Base-by-base conservation (phyloP, 1,140 invertebrate genomes). In the Anoplophora glabripennis region DNA sequence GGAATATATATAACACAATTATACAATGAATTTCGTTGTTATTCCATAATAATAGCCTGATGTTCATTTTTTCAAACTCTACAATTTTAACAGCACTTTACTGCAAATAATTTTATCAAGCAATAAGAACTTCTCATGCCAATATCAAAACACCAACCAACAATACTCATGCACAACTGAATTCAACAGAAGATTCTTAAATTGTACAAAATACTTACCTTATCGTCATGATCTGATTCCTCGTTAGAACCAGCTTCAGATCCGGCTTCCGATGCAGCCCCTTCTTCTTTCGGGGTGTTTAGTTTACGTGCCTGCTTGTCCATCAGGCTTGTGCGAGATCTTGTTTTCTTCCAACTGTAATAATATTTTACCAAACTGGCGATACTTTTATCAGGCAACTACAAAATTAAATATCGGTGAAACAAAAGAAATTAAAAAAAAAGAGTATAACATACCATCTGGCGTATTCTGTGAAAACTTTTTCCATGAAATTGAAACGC, bases 401-500 rank as follows among this genome's bases (percentile, higher is more conserved):
- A 70, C 40, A 81, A 65, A 35, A 10, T 45, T 35, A 8, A 47
- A 47, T n/a, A 10, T 10, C 10, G 8, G 47, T 18, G 8, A n/a
- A 44, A 37, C 15, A 48, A 1, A 4, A 14, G 28, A 53, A 38
- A 46, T 34, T 45, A 47, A 55, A 4, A 28, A 10, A 36, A 33
- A 51, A 21, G 4, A 10, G 4, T 14, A 21, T 14, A 1, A 12
- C 77, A 81, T 81, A 96, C 94, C 95, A 99, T 97, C 84, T 97
- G 93, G 66, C 93, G 81, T 72, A 99, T 98, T 73, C 94, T 85
- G 75, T 96, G 92, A 80, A 99, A 99, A 77, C 91, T 94, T 82
- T 99, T 99, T 28, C 95, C 95, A 82, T 98, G 94, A 76, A 97
- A 98, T 72, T 96, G 93, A 76, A 96, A 98, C 18, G 95, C 96